These are phyloP conservation scores for Rhineura floridana DNA, from an alignment of 2,113 vertebrate genomes.

Conservation along the genomic window DNA sequence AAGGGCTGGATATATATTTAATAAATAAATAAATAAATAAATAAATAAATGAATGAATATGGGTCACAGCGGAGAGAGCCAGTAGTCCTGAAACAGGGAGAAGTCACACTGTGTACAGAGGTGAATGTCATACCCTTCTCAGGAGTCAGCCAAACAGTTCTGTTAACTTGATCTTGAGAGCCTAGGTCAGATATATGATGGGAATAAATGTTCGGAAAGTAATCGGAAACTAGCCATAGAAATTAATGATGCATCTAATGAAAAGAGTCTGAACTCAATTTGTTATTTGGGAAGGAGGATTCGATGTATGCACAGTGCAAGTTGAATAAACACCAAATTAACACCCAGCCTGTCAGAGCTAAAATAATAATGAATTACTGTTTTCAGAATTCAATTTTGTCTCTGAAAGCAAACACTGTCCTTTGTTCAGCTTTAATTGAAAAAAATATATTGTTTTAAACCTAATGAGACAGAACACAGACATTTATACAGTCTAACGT, in stretches of 20 bases:
- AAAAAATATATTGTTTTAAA: constrained; percentile 59
- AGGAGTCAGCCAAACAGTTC: neutral
- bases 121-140: neutral
- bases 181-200: neutral
- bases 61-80: neutral
- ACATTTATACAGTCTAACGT: constrained; percentile 40
- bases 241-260: constrained; percentile 63
- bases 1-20: too few species aligned
- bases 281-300: constrained; percentile 42
- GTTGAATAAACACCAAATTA: constrained; percentile 43
- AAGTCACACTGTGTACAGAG: neutral
- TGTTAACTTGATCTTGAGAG: neutral
- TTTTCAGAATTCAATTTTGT: constrained; percentile 32
- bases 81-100: neutral
- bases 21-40: too few species aligned
- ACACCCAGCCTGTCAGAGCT: constrained; percentile 41
- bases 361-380: constrained; percentile 40
- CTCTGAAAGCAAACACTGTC: constrained; percentile 51
- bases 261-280: constrained; percentile 59
- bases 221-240: constrained; percentile 53
- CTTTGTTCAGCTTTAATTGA: constrained; percentile 57
- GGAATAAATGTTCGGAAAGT: constrained; percentile 51
- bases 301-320: neutral
- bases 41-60: too few species aligned
- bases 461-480: constrained; percentile 57